A percentile compares a stretch with the other conserved stretches of the same genome.
phyloP scores from a whole-genome alignment of 2,888 invertebrate genomes.

The Acholoe squamosa region DNA sequence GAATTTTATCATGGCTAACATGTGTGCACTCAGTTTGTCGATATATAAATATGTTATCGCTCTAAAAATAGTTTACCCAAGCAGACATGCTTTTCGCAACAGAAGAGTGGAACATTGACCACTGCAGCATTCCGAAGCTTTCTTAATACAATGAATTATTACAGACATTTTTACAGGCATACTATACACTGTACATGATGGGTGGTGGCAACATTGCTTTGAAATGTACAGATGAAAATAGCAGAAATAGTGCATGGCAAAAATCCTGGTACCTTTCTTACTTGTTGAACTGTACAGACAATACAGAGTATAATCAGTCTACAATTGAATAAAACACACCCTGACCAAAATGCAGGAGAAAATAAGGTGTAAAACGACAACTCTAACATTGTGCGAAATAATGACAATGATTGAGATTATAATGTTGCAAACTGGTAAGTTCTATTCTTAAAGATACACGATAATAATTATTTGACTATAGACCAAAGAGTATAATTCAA shows the following conservation, averaged over 20 bases:
- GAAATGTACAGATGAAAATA: slow-evolving; percentile 52
- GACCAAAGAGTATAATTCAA: neutral
- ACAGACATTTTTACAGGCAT: slow-evolving; percentile 48
- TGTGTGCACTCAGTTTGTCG: no score
- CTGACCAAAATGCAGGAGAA: slow-evolving; percentile 56
- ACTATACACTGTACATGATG: slow-evolving; percentile 37
- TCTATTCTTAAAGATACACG: neutral
- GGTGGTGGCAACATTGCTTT: neutral
- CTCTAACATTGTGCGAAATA: slow-evolving; percentile 54
- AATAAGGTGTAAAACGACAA: slow-evolving; percentile 56
- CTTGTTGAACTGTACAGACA: slow-evolving; percentile 31
- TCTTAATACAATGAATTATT: neutral
- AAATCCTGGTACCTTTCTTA: neutral
- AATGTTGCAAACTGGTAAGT: neutral
- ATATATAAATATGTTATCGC: no score
- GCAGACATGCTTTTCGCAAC: neutral
- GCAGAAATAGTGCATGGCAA: slow-evolving; percentile 22
- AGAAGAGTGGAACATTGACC: neutral
- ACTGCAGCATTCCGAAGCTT: neutral
- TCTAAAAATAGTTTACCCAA: neutral
- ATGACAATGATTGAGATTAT: slow-evolving; percentile 55
- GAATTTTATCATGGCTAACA: no score
- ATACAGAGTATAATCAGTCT: neutral
- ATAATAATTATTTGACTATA: neutral
- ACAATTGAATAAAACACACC: slow-evolving; percentile 48